These are phyloP conservation scores for Argyresthia goedartella DNA, from an alignment of 2,888 invertebrate genomes.

Conservation along the genomic window DNA sequence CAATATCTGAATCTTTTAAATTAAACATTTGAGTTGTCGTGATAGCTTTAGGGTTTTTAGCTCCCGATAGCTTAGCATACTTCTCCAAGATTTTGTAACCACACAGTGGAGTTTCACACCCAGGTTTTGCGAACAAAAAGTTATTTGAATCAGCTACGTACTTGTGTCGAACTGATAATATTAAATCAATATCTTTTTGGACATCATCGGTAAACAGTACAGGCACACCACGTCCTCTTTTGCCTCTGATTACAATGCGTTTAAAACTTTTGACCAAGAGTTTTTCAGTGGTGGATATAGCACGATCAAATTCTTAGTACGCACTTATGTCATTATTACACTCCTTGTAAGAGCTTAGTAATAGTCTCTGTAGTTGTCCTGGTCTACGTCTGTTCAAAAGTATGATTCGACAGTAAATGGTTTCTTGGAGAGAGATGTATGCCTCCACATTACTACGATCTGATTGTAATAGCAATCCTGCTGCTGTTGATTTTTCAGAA, in stretches of 20 bases:
- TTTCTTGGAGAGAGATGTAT: neutral
- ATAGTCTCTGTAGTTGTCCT: slow-evolving; percentile 5
- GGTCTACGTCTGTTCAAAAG: neutral
- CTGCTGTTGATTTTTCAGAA: neutral
- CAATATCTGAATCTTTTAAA: slow-evolving; percentile 1
- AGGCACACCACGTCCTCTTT: slow-evolving; percentile 19
- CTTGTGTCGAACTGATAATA: slow-evolving; percentile 6
- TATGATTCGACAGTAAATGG: neutral
- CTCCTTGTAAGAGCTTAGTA: slow-evolving; percentile 8
- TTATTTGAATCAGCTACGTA: neutral
- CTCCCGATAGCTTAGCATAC: slow-evolving; percentile 15
- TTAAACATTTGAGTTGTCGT: slow-evolving; percentile 16
- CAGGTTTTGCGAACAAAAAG: slow-evolving; percentile 2
- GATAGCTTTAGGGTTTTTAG: slow-evolving; percentile 19
- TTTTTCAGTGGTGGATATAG: slow-evolving; percentile 15
- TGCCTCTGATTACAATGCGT: slow-evolving; percentile 17
- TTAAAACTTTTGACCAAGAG: slow-evolving; percentile 20
- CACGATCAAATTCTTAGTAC: slow-evolving; percentile 5
- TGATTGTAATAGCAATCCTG: neutral
- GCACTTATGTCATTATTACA: slow-evolving; percentile 7
- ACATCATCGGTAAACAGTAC: slow-evolving; percentile 21
- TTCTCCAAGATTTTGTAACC: slow-evolving; percentile 24
- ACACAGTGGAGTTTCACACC: slow-evolving; percentile 12
- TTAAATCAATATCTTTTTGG: slow-evolving; percentile 11
- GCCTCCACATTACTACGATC: neutral